Conservation (phyloP, 92 coral and sea anemone species). For the Zoanthus solanderi region DNA sequence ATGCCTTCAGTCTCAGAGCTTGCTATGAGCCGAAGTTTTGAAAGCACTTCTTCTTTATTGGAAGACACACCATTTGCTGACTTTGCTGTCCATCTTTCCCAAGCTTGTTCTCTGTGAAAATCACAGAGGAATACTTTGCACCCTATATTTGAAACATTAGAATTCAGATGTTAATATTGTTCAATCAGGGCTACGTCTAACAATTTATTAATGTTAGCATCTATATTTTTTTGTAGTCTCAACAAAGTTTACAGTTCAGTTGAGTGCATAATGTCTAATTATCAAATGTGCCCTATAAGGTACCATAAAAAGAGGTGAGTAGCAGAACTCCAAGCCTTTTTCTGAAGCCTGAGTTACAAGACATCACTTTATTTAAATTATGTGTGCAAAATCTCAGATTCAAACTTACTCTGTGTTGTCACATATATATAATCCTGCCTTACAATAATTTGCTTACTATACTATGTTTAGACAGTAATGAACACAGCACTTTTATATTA, state of each 20-base stretch:
- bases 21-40: slow-evolving; percentile 37
- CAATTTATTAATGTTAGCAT: neutral
- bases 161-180: neutral
- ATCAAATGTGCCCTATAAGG: too few relatives aligned
- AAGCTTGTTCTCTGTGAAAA: slow-evolving; percentile 8
- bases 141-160: slow-evolving; percentile 20
- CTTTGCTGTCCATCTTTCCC: slow-evolving; percentile 43
- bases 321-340: slow-evolving; percentile 6
- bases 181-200: neutral
- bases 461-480: neutral
- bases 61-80: slow-evolving; percentile 45
- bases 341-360: neutral
- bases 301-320: slow-evolving; percentile 1
- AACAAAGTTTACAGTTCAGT: too few relatives aligned
- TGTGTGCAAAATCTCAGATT: neutral
- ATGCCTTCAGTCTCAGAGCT: slow-evolving; percentile 32
- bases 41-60: slow-evolving; percentile 55
- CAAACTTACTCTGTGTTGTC: too few relatives aligned
- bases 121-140: slow-evolving; percentile 30
- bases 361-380: neutral
- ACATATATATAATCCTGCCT: too few relatives aligned
- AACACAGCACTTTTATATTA: neutral
- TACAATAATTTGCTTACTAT: neutral
- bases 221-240: too few relatives aligned
- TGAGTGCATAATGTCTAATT: too few relatives aligned